phyloP scores from a whole-genome alignment of 2,888 invertebrate genomes.

The Diplazon laetatorius region DNA sequence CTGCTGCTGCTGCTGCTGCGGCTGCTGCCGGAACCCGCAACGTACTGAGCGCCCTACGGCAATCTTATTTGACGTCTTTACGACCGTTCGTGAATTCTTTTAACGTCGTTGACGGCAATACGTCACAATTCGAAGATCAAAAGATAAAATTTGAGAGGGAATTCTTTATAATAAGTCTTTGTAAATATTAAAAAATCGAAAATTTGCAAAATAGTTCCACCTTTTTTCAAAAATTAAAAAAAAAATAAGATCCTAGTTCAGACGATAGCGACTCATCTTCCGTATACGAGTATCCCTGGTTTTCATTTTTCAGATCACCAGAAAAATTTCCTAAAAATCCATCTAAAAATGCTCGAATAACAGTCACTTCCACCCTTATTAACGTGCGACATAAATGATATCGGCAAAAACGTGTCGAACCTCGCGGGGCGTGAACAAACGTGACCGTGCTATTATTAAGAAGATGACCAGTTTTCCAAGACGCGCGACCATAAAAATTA shows the following conservation, averaged over 20 bases:
- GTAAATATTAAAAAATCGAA: no score
- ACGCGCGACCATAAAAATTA: constrained; percentile 66
- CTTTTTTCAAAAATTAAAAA: background rate
- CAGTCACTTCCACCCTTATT: no score
- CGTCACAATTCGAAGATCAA: constrained; percentile 20
- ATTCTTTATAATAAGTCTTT: no score
- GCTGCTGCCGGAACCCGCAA: constrained; percentile 18
- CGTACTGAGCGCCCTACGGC: constrained; percentile 20
- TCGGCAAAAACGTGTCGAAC: constrained; percentile 35
- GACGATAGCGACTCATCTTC: no score
- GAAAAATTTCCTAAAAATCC: no score
- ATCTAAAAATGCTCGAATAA: no score
- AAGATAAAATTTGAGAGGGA: background rate
- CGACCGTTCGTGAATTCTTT: constrained; percentile 37
- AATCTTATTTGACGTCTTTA: constrained; percentile 29
- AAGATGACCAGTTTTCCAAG: constrained; percentile 72
- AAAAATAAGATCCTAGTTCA: no score
- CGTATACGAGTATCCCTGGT: no score
- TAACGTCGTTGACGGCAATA: background rate
- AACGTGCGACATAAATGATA: no score
- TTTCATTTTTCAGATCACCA: no score
- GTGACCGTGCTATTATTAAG: background rate
- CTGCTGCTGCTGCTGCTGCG: no score
- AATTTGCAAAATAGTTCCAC: no score
- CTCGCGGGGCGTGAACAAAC: constrained; percentile 56